Conservation (phyloP, 2,888 invertebrate genomes). For the Chromoteleia sp. region DNA sequence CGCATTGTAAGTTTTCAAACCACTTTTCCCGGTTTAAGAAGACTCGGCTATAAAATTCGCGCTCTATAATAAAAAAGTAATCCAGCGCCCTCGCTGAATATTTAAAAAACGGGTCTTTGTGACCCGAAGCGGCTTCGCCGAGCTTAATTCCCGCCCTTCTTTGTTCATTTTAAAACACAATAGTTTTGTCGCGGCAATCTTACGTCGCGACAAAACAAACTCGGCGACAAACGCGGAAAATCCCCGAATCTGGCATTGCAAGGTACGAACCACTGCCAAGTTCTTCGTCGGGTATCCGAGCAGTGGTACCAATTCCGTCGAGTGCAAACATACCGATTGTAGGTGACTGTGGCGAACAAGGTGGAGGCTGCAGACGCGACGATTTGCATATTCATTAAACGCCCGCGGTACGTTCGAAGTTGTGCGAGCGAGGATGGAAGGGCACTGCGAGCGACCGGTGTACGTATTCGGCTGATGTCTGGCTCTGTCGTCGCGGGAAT, state of each 20-base stretch:
- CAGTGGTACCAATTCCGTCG: conserved; percentile 49
- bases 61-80: conserved; percentile 39
- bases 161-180: conserved; percentile 44
- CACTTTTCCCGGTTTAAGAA: conserved; percentile 9
- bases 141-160: conserved; percentile 2
- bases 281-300: conserved; percentile 33
- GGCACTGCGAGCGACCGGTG: conserved; percentile 27
- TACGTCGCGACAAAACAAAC: conserved; percentile 39
- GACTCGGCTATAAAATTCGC: conserved; percentile 8
- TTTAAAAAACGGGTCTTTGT: conserved; percentile 20
- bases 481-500: conserved; percentile 68
- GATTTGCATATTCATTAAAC: conserved; percentile 83
- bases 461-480: conserved; percentile 61
- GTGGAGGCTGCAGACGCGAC: conserved; percentile 56
- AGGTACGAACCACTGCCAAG: conserved; percentile 28
- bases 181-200: conserved; percentile 20
- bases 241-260: conserved; percentile 28
- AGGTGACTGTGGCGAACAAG: conserved; percentile 76
- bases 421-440: conserved; percentile 28
- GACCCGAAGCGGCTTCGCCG: conserved; percentile 13
- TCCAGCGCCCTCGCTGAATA: conserved; percentile 18
- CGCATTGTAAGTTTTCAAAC: conserved; percentile 22
- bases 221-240: conserved; percentile 26
- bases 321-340: conserved; percentile 65
- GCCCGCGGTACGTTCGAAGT: conserved; percentile 71